Evolutionary conservation across 2,888 invertebrate genomes (phyloP).

Genomic region (Zelleria hepariella): DNA sequence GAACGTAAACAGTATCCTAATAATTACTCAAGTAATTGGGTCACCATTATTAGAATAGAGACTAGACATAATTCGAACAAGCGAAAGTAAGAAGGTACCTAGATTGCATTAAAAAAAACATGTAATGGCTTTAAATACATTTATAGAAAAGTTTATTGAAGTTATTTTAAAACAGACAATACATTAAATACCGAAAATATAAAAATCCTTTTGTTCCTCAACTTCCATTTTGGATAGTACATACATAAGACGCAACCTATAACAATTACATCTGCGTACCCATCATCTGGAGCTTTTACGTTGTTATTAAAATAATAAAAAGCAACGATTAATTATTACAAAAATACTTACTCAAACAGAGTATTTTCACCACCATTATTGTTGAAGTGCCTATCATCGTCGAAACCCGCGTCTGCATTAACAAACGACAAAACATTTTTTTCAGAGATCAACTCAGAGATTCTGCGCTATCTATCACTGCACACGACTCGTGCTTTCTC

Average conservation of each 20-base stretch:
- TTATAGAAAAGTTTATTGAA: too few relatives aligned
- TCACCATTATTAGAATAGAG: too few relatives aligned
- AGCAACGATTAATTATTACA: background rate
- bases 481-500: constrained; percentile 16
- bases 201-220: background rate
- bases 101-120: background rate
- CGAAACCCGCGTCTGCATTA: constrained; percentile 34
- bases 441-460: constrained; percentile 27
- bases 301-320: too few relatives aligned
- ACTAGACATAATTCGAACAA: too few relatives aligned
- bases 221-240: background rate
- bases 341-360: constrained; percentile 54
- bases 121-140: background rate
- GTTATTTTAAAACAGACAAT: background rate
- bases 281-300: too few relatives aligned
- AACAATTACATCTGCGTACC: too few relatives aligned
- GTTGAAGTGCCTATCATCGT: constrained; percentile 31
- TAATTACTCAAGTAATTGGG: too few relatives aligned
- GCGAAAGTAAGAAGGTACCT: too few relatives aligned
- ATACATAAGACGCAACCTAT: background rate
- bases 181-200: too few relatives aligned
- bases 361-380: constrained; percentile 35
- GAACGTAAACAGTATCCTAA: too few relatives aligned
- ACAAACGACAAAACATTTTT: constrained; percentile 36
- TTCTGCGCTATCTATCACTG: constrained; percentile 18